These are phyloP conservation scores for Malacoraja senta DNA, from an alignment of 2,797 vertebrate genomes.

Conservation along the genomic window DNA sequence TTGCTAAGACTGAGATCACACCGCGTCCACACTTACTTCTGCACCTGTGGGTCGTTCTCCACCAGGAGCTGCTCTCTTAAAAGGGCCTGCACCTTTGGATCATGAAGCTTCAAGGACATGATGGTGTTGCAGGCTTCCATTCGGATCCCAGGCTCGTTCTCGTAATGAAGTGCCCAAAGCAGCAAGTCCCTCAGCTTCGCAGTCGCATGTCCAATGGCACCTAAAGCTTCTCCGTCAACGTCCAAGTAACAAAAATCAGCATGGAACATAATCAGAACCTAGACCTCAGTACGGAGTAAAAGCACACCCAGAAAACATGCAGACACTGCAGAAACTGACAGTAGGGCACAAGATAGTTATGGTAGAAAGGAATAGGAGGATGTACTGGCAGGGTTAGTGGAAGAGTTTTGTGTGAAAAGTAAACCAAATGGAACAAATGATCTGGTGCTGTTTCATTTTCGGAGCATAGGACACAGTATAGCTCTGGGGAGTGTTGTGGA, in stretches of 20 bases:
- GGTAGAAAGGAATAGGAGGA: too few species aligned
- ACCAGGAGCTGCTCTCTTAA: slow-evolving; percentile 56
- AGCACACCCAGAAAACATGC: background rate
- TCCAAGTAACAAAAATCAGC: background rate
- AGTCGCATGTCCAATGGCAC: slow-evolving; percentile 56
- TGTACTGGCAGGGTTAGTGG: too few species aligned
- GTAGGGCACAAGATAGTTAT: too few species aligned
- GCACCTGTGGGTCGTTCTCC: slow-evolving; percentile 55
- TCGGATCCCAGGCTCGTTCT: slow-evolving; percentile 56
- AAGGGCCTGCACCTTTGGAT: slow-evolving; percentile 50
- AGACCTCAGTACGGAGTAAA: background rate
- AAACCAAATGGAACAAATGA: too few species aligned
- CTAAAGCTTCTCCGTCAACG: slow-evolving; percentile 51
- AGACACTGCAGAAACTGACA: background rate
- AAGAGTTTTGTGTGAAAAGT: too few species aligned
- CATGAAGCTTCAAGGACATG: slow-evolving; percentile 49
- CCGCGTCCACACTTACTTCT: slow-evolving; percentile 52
- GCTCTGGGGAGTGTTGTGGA: too few species aligned
- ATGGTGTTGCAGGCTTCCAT: slow-evolving; percentile 60
- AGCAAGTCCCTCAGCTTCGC: slow-evolving; percentile 52
- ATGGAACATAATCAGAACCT: background rate
- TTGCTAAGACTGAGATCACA: background rate
- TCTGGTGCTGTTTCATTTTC: too few species aligned
- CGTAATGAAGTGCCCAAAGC: slow-evolving; percentile 59
- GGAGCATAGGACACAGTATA: too few species aligned